A percentile compares a stretch with the other conserved stretches of the same genome.
Conservation (phyloP, 2,797 vertebrate species). For the Denticeps clupeoides region DNA sequence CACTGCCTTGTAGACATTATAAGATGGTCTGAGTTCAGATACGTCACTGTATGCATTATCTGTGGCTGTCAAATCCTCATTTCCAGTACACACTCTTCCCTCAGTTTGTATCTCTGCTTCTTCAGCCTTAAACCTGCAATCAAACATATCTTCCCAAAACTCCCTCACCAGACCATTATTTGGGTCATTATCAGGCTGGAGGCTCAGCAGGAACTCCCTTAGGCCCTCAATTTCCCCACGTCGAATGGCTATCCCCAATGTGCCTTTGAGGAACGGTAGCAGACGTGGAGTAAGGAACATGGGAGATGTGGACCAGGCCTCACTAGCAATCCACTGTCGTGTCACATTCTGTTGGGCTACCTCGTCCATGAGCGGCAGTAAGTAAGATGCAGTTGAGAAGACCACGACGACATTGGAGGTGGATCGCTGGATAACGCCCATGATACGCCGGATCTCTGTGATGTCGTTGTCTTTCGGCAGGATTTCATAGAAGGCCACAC, state of each 20-base stretch:
- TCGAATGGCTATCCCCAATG: constrained; percentile 33
- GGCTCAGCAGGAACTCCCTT: constrained; percentile 28
- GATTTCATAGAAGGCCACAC: constrained; percentile 43
- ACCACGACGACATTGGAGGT: constrained; percentile 19
- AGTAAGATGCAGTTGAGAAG: constrained; percentile 14
- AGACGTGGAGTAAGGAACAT: not conserved
- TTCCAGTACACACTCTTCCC: constrained; percentile 21
- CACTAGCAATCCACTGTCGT: constrained; percentile 16
- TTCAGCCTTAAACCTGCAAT: constrained; percentile 2
- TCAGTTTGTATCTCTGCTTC: constrained; percentile 16
- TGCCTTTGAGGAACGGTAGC: constrained; percentile 11
- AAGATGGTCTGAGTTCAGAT: constrained; percentile 32
- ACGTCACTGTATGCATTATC: constrained; percentile 40
- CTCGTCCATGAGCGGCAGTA: constrained; percentile 23
- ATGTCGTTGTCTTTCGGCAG: constrained; percentile 32
- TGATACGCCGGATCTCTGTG: constrained; percentile 11
- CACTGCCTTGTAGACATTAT: constrained; percentile 47
- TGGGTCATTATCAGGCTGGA: constrained; percentile 8
- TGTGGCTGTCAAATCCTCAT: constrained; percentile 29
- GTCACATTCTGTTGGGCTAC: constrained; percentile 13
- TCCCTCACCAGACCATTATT: not conserved
- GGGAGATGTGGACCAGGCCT: constrained; percentile 12
- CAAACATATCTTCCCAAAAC: constrained; percentile 1
- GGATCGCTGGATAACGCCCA: constrained; percentile 10
- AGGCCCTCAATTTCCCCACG: constrained; percentile 44